These are phyloP conservation scores for Syrphus vitripennis DNA, from an alignment of 2,888 invertebrate species.

Conservation along the genomic window DNA sequence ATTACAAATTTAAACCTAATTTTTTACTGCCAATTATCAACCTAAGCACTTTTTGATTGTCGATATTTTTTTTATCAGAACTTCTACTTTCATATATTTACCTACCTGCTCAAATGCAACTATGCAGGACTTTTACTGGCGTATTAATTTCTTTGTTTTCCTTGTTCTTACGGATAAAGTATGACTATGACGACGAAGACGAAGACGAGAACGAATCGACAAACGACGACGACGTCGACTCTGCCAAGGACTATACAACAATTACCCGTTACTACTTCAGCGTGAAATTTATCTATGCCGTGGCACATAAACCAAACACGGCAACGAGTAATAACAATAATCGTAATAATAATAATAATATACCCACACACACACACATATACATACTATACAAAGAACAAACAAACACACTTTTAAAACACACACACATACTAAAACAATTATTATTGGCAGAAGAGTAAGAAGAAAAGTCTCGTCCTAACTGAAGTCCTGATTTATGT, in stretches of 20 bases:
- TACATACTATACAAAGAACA: neutral
- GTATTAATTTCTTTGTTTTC: conserved; percentile 1
- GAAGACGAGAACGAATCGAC: conserved; percentile 2
- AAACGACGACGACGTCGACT: conserved; percentile 62
- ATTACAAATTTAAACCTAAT: too few species aligned
- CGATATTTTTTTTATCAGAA: too few species aligned
- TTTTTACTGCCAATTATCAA: too few species aligned
- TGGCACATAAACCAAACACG: conserved; percentile 73
- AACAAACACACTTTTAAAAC: neutral
- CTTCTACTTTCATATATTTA: too few species aligned
- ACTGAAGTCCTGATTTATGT: conserved; percentile 76
- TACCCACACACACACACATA: conserved; percentile 44
- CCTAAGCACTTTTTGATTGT: too few species aligned
- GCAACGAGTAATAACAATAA: conserved; percentile 75
- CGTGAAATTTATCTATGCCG: conserved; percentile 72
- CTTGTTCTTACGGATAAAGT: neutral
- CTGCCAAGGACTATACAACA: conserved; percentile 58
- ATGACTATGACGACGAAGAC: conserved; percentile 21
- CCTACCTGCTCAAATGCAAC: neutral
- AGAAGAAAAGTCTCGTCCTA: conserved; percentile 69
- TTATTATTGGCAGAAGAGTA: neutral
- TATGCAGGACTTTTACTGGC: neutral
- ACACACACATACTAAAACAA: conserved; percentile 14
- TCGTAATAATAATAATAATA: conserved; percentile 73
- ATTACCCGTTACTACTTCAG: conserved; percentile 72